Evolutionary conservation across 92 coral and sea anemone species (phyloP).

Genomic region (Palythoa grandiflora): DNA sequence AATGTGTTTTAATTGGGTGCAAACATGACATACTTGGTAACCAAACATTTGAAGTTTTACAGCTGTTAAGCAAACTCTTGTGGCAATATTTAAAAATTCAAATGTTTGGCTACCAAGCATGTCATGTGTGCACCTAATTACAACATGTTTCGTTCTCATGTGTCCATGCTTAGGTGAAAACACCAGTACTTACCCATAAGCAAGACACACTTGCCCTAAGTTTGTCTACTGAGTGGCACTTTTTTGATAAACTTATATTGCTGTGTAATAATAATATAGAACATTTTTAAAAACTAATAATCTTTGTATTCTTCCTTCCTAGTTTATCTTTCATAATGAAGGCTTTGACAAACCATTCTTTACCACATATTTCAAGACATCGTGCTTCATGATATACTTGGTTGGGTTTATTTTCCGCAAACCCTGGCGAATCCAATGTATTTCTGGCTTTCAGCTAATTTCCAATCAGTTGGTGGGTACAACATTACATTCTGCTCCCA

Average conservation of each 20-base stretch:
- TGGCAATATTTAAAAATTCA: no score
- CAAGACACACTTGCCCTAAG: not conserved
- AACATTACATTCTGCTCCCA: not conserved
- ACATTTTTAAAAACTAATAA: not conserved
- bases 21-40: no score
- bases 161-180: no score
- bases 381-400: constrained; percentile 88
- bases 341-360: constrained; percentile 96
- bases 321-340: constrained; percentile 90
- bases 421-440: constrained; percentile 79
- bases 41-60: no score
- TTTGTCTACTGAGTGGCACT: not conserved
- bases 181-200: no score
- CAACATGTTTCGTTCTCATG: no score
- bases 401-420: constrained; percentile 82
- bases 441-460: constrained; percentile 22
- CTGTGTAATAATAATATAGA: not conserved
- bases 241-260: not conserved
- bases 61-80: no score
- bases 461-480: constrained; percentile 53
- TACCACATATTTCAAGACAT: constrained; percentile 95
- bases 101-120: no score
- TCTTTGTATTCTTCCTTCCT: constrained; percentile 35
- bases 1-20: no score
- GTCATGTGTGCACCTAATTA: no score